These are phyloP conservation scores for Agrotis clavis DNA, from an alignment of 2,888 invertebrate genomes.

Conservation along the genomic window DNA sequence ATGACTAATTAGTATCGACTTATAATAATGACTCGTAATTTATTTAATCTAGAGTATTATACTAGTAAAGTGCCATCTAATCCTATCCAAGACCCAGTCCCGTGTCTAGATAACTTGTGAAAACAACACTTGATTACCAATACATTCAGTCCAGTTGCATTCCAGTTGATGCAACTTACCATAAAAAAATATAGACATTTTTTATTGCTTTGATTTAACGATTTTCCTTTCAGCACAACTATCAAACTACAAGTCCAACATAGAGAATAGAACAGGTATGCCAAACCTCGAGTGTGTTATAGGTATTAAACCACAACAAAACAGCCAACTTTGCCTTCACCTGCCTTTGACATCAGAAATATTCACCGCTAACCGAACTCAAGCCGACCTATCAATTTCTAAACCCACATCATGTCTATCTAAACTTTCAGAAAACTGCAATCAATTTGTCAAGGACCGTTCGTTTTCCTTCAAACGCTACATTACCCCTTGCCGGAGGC, in stretches of 20 bases:
- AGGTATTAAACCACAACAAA: background rate
- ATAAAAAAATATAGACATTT: background rate
- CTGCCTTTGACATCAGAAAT: slow-evolving; percentile 13
- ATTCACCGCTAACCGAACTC: background rate
- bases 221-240: background rate
- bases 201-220: background rate
- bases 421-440: slow-evolving; percentile 50
- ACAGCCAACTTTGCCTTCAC: background rate
- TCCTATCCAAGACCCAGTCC: background rate
- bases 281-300: background rate
- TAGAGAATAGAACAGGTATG: background rate
- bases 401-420: slow-evolving; percentile 5
- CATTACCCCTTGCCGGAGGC: slow-evolving; percentile 32
- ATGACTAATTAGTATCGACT: background rate
- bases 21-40: background rate
- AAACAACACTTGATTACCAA: no score
- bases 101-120: background rate
- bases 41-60: background rate
- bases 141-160: no score
- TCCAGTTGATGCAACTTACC: background rate
- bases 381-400: slow-evolving; percentile 9
- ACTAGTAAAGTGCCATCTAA: background rate
- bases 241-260: background rate
- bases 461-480: slow-evolving; percentile 44
- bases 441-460: slow-evolving; percentile 42